A percentile compares a stretch with the other conserved stretches of the same genome.
Evolutionary conservation across 2,888 invertebrate species (phyloP).

Genomic region (Patella pellucida): DNA sequence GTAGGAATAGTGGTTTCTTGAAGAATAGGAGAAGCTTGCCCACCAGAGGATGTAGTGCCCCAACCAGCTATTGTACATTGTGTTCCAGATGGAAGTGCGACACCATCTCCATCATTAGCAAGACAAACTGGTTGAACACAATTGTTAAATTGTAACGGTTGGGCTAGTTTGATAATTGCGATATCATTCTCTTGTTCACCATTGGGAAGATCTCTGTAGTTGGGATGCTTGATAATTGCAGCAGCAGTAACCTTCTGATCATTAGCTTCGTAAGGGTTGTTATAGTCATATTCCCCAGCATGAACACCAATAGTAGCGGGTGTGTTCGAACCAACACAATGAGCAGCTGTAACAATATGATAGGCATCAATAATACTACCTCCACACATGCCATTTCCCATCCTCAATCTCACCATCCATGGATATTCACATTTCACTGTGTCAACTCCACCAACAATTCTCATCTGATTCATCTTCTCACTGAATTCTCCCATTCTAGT

Average conservation of each 20-base stretch:
- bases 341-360: not conserved
- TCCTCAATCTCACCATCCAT: not conserved
- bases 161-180: not conserved
- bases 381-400: not conserved
- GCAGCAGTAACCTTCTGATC: not conserved
- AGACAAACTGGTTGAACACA: slow-evolving; percentile 7
- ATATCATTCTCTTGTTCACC: slow-evolving; percentile 10
- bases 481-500: slow-evolving; percentile 3
- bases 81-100: not conserved
- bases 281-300: slow-evolving; percentile 9
- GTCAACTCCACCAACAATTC: not conserved
- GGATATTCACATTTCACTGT: slow-evolving; percentile 7
- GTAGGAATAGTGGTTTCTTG: slow-evolving; percentile 20
- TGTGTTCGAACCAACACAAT: not conserved
- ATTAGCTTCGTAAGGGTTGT: not conserved
- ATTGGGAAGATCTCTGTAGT: not conserved
- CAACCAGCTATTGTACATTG: slow-evolving; percentile 18
- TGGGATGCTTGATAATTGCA: not conserved
- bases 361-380: slow-evolving; percentile 4
- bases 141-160: not conserved
- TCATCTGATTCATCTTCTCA: slow-evolving; percentile 2
- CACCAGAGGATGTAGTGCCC: slow-evolving; percentile 15
- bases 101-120: not conserved
- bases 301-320: not conserved
- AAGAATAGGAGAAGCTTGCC: slow-evolving; percentile 9